phyloP scores from a whole-genome alignment of 2,888 invertebrate genomes.

The Macaria notata region DNA sequence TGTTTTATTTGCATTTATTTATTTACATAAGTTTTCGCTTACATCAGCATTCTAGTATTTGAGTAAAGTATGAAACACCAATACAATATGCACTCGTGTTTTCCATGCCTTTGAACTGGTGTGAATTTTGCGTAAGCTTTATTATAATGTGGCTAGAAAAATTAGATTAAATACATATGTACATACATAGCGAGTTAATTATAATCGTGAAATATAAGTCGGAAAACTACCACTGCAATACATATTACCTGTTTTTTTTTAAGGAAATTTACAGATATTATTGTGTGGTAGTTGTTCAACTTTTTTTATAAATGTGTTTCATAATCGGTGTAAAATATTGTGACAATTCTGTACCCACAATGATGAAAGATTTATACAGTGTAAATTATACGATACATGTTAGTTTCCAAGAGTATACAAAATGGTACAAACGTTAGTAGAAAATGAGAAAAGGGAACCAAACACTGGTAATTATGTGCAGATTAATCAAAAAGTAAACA shows the following conservation, averaged over 20 bases:
- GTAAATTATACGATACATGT: too few species aligned
- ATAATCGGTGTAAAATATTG: too few species aligned
- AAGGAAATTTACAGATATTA: background rate
- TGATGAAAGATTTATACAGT: too few species aligned
- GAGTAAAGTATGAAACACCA: background rate
- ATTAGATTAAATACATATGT: background rate
- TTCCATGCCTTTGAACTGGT: background rate
- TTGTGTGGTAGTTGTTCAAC: conserved; percentile 1
- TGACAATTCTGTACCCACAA: too few species aligned
- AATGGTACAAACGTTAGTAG: conserved; percentile 8
- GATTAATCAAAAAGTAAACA: conserved; percentile 7
- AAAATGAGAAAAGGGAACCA: conserved; percentile 16
- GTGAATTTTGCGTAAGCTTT: conserved; percentile 9
- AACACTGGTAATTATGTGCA: conserved; percentile 25
- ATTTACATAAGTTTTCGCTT: too few species aligned
- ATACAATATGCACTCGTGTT: background rate
- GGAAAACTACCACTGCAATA: conserved; percentile 2
- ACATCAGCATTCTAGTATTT: too few species aligned
- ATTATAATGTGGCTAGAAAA: background rate
- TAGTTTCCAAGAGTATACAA: too few species aligned
- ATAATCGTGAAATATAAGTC: background rate
- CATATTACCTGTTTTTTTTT: background rate
- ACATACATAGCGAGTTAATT: conserved; percentile 4
- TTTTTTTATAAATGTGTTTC: background rate
- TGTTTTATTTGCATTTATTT: too few species aligned